phyloP scores from a whole-genome alignment of 2,797 vertebrate species.

The Setipinna tenuifilis region DNA sequence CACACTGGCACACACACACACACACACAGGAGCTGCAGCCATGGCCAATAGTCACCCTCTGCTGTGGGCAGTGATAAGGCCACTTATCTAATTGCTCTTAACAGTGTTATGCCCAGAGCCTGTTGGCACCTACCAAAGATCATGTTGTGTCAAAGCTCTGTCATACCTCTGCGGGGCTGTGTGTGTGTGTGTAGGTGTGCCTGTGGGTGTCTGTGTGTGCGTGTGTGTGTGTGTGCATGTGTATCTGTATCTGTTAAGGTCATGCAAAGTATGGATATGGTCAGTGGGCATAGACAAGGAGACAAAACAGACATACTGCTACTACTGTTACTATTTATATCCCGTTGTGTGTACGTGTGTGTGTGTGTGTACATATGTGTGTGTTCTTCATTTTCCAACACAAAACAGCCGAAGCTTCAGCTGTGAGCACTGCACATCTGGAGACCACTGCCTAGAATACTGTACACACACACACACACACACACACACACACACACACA shows the following conservation, averaged over 20 bases:
- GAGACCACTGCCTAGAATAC: background rate
- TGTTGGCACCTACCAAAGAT: background rate
- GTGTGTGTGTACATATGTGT: background rate
- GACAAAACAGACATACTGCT: background rate
- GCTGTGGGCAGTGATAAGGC: background rate
- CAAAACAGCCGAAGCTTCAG: background rate
- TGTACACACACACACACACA: background rate
- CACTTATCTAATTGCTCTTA: background rate
- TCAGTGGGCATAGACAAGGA: background rate
- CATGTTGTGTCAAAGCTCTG: no score
- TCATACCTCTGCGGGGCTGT: background rate
- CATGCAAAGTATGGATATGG: background rate
- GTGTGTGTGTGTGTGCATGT: background rate
- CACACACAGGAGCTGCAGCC: background rate
- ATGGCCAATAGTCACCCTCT: background rate
- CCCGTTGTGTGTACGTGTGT: background rate
- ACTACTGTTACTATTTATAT: slow-evolving; percentile 15
- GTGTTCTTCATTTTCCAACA: background rate
- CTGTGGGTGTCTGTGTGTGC: background rate
- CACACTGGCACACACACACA: background rate
- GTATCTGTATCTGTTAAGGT: background rate
- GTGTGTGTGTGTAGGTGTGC: background rate
- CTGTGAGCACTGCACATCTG: background rate
- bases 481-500: background rate
- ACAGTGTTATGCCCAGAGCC: background rate